phyloP scores from a whole-genome alignment of 2,797 vertebrate species.

The Enteromius trimaculatus region DNA sequence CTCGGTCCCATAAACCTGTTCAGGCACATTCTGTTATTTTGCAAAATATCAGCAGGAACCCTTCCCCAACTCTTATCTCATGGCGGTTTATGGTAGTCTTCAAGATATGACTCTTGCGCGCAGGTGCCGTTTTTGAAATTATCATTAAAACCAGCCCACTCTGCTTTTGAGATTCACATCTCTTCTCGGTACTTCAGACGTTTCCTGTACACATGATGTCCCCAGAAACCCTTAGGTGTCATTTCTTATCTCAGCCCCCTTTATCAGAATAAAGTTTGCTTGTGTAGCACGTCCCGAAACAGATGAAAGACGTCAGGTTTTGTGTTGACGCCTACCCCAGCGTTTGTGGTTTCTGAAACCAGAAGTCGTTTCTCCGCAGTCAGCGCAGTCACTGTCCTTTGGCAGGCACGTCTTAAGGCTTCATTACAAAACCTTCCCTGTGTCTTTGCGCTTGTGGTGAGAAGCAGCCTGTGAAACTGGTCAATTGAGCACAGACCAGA shows the following conservation, averaged over 20 bases:
- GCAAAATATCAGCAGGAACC: background rate
- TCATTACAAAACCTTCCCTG: slow-evolving; percentile 55
- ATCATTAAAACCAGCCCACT: background rate
- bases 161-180: background rate
- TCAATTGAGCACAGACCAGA: slow-evolving; percentile 31
- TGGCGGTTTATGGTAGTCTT: background rate
- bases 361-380: slow-evolving; percentile 62
- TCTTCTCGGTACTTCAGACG: background rate
- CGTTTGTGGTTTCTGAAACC: slow-evolving; percentile 37
- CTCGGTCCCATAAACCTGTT: slow-evolving; percentile 4
- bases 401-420: slow-evolving; percentile 56
- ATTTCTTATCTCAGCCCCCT: slow-evolving; percentile 14
- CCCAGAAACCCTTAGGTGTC: background rate
- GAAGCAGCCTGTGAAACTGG: slow-evolving; percentile 64
- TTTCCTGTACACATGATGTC: slow-evolving; percentile 20
- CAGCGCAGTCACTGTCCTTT: slow-evolving; percentile 71
- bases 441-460: slow-evolving; percentile 68
- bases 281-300: background rate
- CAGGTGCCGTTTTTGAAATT: background rate
- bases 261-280: background rate
- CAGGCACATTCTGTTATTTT: background rate
- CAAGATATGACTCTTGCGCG: too few relatives aligned
- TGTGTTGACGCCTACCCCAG: slow-evolving; percentile 11
- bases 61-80: background rate
- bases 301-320: slow-evolving; percentile 41